Evolutionary conservation across 2,113 vertebrate genomes (phyloP), one percentile per base, ranked within the genome.

Genomic region (Lonchura striata): DNA sequence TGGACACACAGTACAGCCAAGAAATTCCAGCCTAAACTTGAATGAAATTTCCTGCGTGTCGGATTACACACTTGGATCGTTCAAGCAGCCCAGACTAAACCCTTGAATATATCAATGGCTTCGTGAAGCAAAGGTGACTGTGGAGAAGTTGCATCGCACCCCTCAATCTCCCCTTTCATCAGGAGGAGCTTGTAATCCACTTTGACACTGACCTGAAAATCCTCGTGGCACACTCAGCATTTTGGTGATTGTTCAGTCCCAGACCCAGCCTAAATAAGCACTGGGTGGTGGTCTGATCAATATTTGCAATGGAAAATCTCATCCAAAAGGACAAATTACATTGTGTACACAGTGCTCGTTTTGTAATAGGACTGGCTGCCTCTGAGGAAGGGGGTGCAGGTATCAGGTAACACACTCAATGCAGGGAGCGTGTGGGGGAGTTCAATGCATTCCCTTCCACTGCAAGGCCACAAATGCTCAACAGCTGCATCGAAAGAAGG

Each of bases 401-500:
- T 12, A 47, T 6, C 20, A 88, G 33, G 30, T 35, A 82, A 74
- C 59, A 39, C 33, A 6, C 47, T 70, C 28, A 49, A 8, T 1
- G 39, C 21, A 47, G 24, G 24, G 77, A 91, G 72, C 1, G 0
- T 11, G 54, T 6, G 87, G 41, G 47, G 46, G 75, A 74, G 68
- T 30, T 75, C 2, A 68, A 31, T 22, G 75, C 64, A 30, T 84
- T 96, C 86, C 64, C 74, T 74, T 84, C 69, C 49, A 30, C 89
- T 37, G 22, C 44, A 59, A 85, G 61, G 65, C 47, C 42, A 60
- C 82, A 86, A 90, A 79, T 10, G 59, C 70, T 91, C 82, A 91
- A 93, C 90, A 94, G 92, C 91, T 93, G 94, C 91, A 85, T 90
- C 79, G 77, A 75, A 82, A 69, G n/a, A 85, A 80, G 80, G 69